Percentiles rank a stretch among this genome's conserved stretches.
phyloP scores from a whole-genome alignment of 2,797 vertebrate species.

The Coluber constrictor region DNA sequence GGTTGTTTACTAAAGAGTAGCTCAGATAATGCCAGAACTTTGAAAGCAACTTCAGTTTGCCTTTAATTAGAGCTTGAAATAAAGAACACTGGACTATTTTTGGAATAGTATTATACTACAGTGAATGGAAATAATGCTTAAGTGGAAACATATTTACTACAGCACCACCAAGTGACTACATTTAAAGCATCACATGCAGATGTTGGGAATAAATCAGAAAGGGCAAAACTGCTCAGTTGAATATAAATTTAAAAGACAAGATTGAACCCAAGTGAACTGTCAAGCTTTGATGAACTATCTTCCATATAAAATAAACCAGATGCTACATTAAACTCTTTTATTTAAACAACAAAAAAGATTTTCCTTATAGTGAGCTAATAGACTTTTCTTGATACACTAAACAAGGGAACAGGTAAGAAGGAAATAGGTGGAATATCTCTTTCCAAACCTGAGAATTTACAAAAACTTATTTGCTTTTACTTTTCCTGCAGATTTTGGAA shows the following conservation, averaged over 20 bases:
- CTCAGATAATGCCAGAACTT: not conserved
- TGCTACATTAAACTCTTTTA: not conserved
- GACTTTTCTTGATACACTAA: not conserved
- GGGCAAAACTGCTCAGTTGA: not conserved
- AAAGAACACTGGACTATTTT: not conserved
- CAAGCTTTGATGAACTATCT: not conserved
- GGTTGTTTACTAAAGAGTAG: not conserved
- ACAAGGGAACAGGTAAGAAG: not conserved
- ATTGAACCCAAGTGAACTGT: not conserved
- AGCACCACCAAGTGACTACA: slow-evolving; percentile 71
- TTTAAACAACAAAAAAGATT: not conserved
- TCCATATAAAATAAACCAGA: not conserved
- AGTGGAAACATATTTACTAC: slow-evolving; percentile 56
- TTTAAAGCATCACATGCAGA: slow-evolving; percentile 31
- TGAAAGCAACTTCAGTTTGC: not conserved
- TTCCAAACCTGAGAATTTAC: not conserved
- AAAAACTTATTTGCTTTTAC: not conserved
- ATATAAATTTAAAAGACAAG: not conserved
- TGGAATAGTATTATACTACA: not conserved
- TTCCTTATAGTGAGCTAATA: not conserved
- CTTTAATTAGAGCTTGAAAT: fast-evolving
- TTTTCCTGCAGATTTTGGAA: not conserved
- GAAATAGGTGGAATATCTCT: not conserved
- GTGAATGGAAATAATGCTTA: slow-evolving; percentile 3
- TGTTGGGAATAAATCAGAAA: not conserved